These are phyloP conservation scores for Ridgeia piscesae DNA, from an alignment of 1,140 invertebrate species.

Conservation along the genomic window DNA sequence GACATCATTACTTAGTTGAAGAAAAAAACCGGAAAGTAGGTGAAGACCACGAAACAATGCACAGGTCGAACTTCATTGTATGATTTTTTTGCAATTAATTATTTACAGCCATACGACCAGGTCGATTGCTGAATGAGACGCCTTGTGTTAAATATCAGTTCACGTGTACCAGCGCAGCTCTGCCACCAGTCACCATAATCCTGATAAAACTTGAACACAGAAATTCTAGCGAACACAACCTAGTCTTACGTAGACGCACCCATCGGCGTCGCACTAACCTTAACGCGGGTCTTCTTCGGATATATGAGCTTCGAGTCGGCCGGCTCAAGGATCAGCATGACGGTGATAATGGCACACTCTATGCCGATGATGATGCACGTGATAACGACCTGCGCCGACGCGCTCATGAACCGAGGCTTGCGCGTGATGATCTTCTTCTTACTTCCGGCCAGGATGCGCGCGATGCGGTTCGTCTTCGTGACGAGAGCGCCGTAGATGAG, in stretches of 20 bases:
- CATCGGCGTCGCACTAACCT: not conserved
- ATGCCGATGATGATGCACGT: conserved; percentile 70
- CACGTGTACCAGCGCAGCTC: not conserved
- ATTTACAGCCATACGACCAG: not conserved
- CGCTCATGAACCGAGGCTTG: conserved; percentile 70
- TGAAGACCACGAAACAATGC: not conserved
- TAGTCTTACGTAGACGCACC: not conserved
- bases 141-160: not conserved
- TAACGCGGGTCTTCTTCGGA: conserved; percentile 42
- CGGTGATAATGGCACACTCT: conserved; percentile 70
- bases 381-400: conserved; percentile 69
- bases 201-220: not conserved
- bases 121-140: not conserved
- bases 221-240: not conserved
- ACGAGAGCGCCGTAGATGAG: conserved; percentile 82
- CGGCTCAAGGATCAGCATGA: conserved; percentile 72
- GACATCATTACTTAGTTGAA: not conserved
- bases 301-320: conserved; percentile 68
- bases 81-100: not conserved
- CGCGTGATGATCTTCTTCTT: conserved; percentile 79
- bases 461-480: conserved; percentile 85
- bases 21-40: not conserved
- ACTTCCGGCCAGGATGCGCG: conserved; percentile 77
- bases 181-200: not conserved
- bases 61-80: conserved; percentile 33